These are phyloP conservation scores for Vireo altiloquus DNA, from an alignment of 2,113 vertebrate genomes.

Conservation along the genomic window DNA sequence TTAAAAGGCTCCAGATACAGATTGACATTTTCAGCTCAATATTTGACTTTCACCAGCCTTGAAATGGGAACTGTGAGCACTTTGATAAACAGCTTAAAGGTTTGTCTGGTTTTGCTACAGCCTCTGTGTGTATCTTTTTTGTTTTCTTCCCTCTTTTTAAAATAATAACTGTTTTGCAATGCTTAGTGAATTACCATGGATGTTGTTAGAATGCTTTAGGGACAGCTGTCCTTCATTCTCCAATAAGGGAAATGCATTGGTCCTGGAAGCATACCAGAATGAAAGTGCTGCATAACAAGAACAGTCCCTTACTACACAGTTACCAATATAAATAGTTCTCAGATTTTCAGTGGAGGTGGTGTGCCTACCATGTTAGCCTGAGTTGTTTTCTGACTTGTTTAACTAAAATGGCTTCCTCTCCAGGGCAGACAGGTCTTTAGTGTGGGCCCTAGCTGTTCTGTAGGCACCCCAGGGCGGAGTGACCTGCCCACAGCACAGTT, in stretches of 20 bases:
- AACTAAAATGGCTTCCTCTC: constrained; percentile 29
- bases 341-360: constrained; percentile 33
- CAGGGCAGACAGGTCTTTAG: background rate
- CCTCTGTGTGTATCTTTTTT: background rate
- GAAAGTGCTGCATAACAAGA: constrained; percentile 43
- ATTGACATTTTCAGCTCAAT: constrained; percentile 55
- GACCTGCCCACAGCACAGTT: background rate
- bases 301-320: constrained; percentile 22
- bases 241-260: background rate
- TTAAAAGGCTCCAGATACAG: constrained; percentile 26
- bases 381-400: constrained; percentile 4
- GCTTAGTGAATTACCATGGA: background rate
- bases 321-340: constrained; percentile 38
- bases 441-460: background rate
- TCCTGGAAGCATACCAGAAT: constrained; percentile 32
- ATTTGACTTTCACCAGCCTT: constrained; percentile 59
- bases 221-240: constrained; percentile 22
- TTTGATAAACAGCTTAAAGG: constrained; percentile 36
- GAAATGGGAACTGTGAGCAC: constrained; percentile 21
- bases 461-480: background rate
- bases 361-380: constrained; percentile 21
- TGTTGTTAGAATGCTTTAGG: constrained; percentile 18
- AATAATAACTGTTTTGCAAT: constrained; percentile 16
- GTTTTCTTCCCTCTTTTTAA: background rate
- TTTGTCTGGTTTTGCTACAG: constrained; percentile 5